A percentile compares a stretch with the other conserved stretches of the same genome.
Evolutionary conservation across 2,888 invertebrate genomes (phyloP).

Genomic region (Pollenia labialis): DNA sequence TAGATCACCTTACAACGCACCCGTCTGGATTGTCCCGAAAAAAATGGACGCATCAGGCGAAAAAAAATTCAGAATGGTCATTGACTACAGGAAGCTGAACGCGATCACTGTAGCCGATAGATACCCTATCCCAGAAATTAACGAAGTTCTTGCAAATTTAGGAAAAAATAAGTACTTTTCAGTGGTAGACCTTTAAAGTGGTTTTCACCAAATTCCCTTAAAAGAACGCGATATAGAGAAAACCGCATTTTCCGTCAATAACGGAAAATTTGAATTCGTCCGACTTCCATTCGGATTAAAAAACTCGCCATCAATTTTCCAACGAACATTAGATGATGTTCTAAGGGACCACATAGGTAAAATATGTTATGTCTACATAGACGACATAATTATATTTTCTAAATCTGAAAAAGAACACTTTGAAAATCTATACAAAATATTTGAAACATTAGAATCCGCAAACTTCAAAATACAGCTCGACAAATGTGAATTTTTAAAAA

Average conservation of each 20-base stretch:
- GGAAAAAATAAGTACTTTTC: constrained; percentile 29
- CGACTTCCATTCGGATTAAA: neutral
- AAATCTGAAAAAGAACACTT: neutral
- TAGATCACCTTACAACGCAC: constrained; percentile 20
- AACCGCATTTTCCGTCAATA: too few relatives aligned
- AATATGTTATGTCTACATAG: constrained; percentile 22
- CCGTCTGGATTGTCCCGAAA: constrained; percentile 2
- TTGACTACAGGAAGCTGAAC: constrained; percentile 57
- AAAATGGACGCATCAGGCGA: neutral
- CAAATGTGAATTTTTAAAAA: constrained; percentile 41
- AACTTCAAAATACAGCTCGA: constrained; percentile 29
- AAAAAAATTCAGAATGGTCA: constrained; percentile 16
- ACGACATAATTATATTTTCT: constrained; percentile 29
- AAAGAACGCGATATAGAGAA: neutral
- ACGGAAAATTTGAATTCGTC: too few relatives aligned
- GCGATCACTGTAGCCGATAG: constrained; percentile 4
- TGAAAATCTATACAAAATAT: constrained; percentile 12
- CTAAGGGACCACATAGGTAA: too few relatives aligned
- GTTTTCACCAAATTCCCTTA: neutral
- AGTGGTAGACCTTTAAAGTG: constrained; percentile 37
- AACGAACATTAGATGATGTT: too few relatives aligned
- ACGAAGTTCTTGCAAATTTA: constrained; percentile 26
- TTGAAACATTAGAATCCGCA: neutral
- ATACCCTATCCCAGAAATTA: constrained; percentile 38
- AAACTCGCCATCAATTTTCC: too few relatives aligned